Evolutionary conservation across 2,113 vertebrate species (phyloP).

Genomic region (Saccopteryx bilineata): DNA sequence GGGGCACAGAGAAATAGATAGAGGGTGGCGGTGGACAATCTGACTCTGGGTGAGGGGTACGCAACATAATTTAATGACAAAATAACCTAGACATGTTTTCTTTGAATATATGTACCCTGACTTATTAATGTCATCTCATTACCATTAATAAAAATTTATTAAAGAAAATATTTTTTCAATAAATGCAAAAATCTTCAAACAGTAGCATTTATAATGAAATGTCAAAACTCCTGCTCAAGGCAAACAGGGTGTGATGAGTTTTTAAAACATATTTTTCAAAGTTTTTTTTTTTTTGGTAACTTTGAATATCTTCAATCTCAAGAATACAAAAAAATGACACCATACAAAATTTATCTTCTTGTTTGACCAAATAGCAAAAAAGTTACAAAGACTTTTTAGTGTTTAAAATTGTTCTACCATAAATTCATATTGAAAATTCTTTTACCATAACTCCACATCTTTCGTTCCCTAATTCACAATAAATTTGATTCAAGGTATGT

Average conservation of each 20-base stretch:
- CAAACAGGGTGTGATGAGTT: not conserved
- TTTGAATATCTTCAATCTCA: not conserved
- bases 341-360: not conserved
- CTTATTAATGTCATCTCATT: no score
- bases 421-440: not conserved
- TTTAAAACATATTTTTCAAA: constrained; percentile 55
- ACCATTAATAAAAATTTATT: no score
- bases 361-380: constrained; percentile 13
- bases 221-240: constrained; percentile 13
- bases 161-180: no score
- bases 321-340: not conserved
- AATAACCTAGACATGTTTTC: no score
- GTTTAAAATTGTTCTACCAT: not conserved
- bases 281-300: not conserved
- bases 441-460: not conserved
- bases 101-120: no score
- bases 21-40: no score
- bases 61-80: no score
- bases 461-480: constrained; percentile 34
- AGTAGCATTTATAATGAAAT: constrained; percentile 16
- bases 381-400: not conserved
- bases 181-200: not conserved
- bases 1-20: no score
- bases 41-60: no score
- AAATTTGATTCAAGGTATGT: not conserved